Evolutionary conservation across 2,797 vertebrate genomes (phyloP), one percentile per base, ranked within the genome.

Genomic region (Enteromius unitaeniatus): DNA sequence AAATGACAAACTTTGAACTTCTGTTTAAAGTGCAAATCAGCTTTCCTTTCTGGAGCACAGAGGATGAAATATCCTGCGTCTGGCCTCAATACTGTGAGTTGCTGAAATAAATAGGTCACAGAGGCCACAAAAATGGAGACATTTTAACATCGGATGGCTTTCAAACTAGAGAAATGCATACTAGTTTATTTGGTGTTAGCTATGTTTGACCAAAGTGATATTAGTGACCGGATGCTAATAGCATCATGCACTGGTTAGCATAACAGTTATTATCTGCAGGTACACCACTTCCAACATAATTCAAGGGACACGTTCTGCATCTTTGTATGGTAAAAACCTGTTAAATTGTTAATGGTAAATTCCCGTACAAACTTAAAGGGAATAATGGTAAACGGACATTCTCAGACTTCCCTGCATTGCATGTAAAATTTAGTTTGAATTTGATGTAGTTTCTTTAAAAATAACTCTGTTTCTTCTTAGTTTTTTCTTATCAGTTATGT

Each of bases 11-110:
- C 53, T 81, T 60, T 73, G 60, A 62, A 78, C 23, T 19, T 31
- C 23, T 45, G 65, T 53, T 77, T 77, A 65, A 31, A 78, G 3
- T 77, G 62, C 65, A 78, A 84, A 84, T 78, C 58, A 31, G 73
- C 40, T 42, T 70, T 28, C 26, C 53, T 76, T 58, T 42, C 14
- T 58, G 55, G 31, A 58, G n/a, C 34, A 0, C 49, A n/a, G 49
- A 40, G 14, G 34, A 4, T 76, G 73, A 58, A 76, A 58, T 34
- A 58, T 17, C 73, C 13, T 37, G 21, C 6, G 13, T 37, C 6
- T 40, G 21, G 34, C 4, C 51, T 40, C 34, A 58, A 40, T 10
- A 58, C 31, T 17, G 8, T 45, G 68, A 73, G 23, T 31, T 40
- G 40, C 3, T 58, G 2, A 17, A n/a, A 75, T 23, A 75, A 23